Base-by-base conservation (phyloP, 2,113 vertebrate genomes). In the Aleadryas rufinucha region DNA sequence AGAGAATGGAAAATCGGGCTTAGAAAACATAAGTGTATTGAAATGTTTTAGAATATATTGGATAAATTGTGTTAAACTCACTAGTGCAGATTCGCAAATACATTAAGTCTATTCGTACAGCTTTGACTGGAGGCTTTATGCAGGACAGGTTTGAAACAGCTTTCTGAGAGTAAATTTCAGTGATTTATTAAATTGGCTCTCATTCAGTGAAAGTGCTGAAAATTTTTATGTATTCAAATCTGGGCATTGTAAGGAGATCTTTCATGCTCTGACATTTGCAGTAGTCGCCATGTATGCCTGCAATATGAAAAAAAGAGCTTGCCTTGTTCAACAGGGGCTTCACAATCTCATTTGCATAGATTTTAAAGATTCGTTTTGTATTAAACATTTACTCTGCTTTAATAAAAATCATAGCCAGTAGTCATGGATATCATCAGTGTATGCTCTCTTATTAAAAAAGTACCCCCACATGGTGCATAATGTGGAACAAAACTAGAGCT, bases 161-260 rank as follows among this genome's bases (percentile, higher is more conserved):
- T 88, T 96, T 96, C 70, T 87, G 79, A 96, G 77, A 64, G 28
- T 79, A 93, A 97, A 81, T 83, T 83, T 78, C 72, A 87, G 41
- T 41, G 64, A 94, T 92, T 95, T 97, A 97, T 98, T 97, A 91
- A 92, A 84, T 72, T 95, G 33, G 59, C 93, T 96, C 64, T 95
- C 78, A 82, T 93, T 95, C 89, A 57, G 49, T 59, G 33, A 68
- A n/a, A 91, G 50, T 24, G 28, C 8, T 54, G 52, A 89, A 86
- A 92, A 66, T 47, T 78, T 75, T 95, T 83, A 59, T 66, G 61
- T 71, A 65, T 89, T 83, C 52, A 77, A 61, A 85, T 78, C 45
- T 84, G 70, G 24, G n/a, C 49, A 47, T 15, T 71, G 15, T 59
- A 83, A 80, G 42, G 39, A 82, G 33, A 45, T 61, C 33, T 72